Conservation (phyloP, 2,888 invertebrate genomes). For the Bhutanitis thaidina region DNA sequence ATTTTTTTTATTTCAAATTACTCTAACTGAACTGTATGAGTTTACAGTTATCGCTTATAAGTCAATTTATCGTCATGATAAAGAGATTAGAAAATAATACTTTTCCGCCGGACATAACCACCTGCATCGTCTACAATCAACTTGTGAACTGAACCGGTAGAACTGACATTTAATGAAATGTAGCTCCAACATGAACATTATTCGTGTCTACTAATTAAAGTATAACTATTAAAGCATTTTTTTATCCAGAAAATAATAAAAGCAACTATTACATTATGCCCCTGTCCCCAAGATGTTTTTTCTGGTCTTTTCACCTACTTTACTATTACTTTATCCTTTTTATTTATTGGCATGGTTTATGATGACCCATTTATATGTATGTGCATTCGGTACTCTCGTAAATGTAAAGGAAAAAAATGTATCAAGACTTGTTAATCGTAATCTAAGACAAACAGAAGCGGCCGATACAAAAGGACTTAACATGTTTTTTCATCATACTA, state of each 20-base stretch:
- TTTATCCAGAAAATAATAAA: slow-evolving; percentile 43
- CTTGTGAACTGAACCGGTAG: slow-evolving; percentile 29
- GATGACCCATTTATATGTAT: slow-evolving; percentile 9
- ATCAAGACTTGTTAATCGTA: slow-evolving; percentile 47
- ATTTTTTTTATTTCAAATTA: no score
- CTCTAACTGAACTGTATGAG: no score
- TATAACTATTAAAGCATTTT: no score
- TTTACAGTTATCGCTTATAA: no score
- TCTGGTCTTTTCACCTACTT: neutral
- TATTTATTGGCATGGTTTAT: slow-evolving; percentile 43
- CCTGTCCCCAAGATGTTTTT: no score
- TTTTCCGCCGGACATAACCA: slow-evolving; percentile 3
- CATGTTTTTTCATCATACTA: slow-evolving; percentile 77
- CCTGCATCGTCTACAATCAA: slow-evolving; percentile 23
- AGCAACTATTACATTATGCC: slow-evolving; percentile 34
- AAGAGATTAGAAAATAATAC: slow-evolving; percentile 6
- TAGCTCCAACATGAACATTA: slow-evolving; percentile 32
- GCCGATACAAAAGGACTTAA: slow-evolving; percentile 78
- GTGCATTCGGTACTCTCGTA: slow-evolving; percentile 2
- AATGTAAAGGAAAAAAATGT: slow-evolving; percentile 33
- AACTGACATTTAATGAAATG: slow-evolving; percentile 45
- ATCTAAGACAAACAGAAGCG: slow-evolving; percentile 55
- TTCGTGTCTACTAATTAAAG: slow-evolving; percentile 39
- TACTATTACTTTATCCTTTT: slow-evolving; percentile 38
- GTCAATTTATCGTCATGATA: slow-evolving; percentile 4